These are phyloP conservation scores for Formica selysi DNA, from an alignment of 1,140 invertebrate species.

Conservation along the genomic window DNA sequence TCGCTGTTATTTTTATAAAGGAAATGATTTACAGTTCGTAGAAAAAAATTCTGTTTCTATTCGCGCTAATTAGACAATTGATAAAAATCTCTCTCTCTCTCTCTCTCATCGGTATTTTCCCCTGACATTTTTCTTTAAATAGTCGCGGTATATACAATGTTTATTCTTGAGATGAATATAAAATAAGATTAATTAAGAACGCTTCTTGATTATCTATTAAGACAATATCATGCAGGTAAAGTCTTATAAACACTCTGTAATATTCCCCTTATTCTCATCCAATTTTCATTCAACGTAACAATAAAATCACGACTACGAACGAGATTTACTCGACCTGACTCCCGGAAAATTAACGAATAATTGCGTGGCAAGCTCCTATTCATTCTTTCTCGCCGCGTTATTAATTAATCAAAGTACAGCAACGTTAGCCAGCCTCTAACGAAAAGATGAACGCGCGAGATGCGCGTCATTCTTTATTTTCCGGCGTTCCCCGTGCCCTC, in stretches of 20 bases:
- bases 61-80: neutral
- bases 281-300: neutral
- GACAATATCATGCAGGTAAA: neutral
- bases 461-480: constrained; percentile 48
- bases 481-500: constrained; percentile 9
- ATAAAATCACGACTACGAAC: constrained; percentile 1
- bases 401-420: constrained; percentile 45
- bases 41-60: neutral
- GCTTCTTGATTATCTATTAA: neutral
- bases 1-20: neutral
- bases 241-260: neutral
- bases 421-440: neutral
- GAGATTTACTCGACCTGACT: constrained; percentile 11
- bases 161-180: constrained; percentile 17
- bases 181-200: constrained; percentile 28
- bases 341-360: constrained; percentile 37
- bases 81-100: neutral
- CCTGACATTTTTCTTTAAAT: neutral
- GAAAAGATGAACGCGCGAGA: constrained; percentile 3
- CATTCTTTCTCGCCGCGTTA: constrained; percentile 35
- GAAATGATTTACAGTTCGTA: neutral
- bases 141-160: neutral
- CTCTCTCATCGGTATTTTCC: neutral
- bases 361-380: constrained; percentile 12
- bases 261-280: neutral